Conservation (phyloP, 2,797 vertebrate species). For the Clarias fuscus region DNA sequence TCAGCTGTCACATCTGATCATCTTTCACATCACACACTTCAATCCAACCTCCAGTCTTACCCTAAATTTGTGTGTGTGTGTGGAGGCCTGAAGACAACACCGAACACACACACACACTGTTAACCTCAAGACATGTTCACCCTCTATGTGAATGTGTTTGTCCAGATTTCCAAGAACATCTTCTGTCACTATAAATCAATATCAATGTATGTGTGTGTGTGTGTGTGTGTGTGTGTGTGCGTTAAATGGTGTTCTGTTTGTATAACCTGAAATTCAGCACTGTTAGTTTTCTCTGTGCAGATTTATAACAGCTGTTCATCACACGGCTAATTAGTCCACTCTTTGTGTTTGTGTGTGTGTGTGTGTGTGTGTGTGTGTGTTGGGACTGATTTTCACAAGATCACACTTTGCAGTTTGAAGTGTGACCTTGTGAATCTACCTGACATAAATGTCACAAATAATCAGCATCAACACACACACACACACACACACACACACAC, state of each 20-base stretch:
- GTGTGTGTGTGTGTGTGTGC: neutral
- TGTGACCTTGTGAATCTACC: constrained; percentile 46
- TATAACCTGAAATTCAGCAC: constrained; percentile 12
- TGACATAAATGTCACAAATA: constrained; percentile 47
- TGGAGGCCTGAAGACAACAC: constrained; percentile 27
- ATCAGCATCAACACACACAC: constrained; percentile 39
- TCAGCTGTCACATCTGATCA: constrained; percentile 43
- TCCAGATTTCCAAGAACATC: constrained; percentile 16
- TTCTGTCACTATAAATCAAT: constrained; percentile 30
- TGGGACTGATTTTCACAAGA: constrained; percentile 40
- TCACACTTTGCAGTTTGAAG: constrained; percentile 44
- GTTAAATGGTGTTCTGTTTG: neutral
- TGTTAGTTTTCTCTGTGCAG: constrained; percentile 36
- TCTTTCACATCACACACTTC: constrained; percentile 33
- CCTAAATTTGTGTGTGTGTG: constrained; percentile 17
- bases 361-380: constrained; percentile 30
- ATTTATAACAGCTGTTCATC: constrained; percentile 51
- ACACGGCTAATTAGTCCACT: constrained; percentile 41
- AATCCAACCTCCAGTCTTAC: constrained; percentile 31
- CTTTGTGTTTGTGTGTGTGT: constrained; percentile 34
- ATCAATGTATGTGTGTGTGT: neutral
- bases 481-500: constrained; percentile 13
- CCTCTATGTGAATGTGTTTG: neutral
- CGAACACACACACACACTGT: neutral
- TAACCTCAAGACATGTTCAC: constrained; percentile 38